phyloP scores from a whole-genome alignment of 1,140 invertebrate genomes.

The Galleria mellonella region DNA sequence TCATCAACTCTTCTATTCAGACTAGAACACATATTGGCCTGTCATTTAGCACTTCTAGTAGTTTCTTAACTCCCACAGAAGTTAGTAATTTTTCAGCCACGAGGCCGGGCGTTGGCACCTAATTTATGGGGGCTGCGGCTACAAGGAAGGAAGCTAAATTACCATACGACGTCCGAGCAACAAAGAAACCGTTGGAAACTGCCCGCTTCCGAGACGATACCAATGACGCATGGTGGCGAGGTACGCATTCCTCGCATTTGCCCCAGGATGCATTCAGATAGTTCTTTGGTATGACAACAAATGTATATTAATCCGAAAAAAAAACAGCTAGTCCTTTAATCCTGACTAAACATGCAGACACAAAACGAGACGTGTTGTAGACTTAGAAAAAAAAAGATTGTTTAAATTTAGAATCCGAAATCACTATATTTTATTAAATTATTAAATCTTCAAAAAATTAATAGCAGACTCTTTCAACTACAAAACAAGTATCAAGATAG shows the following conservation, averaged over 20 bases:
- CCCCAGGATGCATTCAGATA: no score
- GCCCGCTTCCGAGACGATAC: slow-evolving; percentile 35
- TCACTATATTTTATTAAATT: no score
- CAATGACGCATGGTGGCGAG: slow-evolving; percentile 22
- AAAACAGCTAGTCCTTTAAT: neutral
- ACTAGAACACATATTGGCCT: neutral
- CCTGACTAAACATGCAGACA: neutral
- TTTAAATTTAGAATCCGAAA: no score
- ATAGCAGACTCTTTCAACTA: no score
- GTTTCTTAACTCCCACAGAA: slow-evolving; percentile 21
- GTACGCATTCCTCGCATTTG: slow-evolving; percentile 2
- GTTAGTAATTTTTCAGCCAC: slow-evolving; percentile 51
- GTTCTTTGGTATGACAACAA: neutral
- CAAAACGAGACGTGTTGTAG: neutral
- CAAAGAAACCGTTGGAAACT: slow-evolving; percentile 29
- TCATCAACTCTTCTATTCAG: neutral
- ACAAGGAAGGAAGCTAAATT: slow-evolving; percentile 53
- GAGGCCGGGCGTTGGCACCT: slow-evolving; percentile 31
- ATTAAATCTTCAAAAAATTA: no score
- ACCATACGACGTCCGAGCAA: slow-evolving; percentile 53
- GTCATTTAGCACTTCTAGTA: slow-evolving; percentile 13
- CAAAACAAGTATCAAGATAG: no score
- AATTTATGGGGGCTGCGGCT: slow-evolving; percentile 43
- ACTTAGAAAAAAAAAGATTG: neutral
- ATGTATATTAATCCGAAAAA: neutral